phyloP scores from a whole-genome alignment of 2,888 invertebrate genomes.

The Mythimna loreyi region DNA sequence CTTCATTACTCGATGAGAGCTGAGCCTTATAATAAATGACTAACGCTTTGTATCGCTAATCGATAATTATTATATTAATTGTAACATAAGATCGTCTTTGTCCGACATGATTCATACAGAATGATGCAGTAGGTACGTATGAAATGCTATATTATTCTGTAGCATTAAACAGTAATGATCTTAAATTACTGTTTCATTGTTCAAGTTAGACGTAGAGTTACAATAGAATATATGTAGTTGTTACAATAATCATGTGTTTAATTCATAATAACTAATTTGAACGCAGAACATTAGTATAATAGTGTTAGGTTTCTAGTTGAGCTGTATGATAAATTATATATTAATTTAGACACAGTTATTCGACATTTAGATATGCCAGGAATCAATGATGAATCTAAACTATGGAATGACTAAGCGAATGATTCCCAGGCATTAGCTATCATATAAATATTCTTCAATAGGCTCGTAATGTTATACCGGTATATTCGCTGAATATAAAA shows the following conservation, averaged over 20 bases:
- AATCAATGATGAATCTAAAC: not conserved
- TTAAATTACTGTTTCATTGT: slow-evolving; percentile 49
- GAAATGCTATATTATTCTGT: slow-evolving; percentile 44
- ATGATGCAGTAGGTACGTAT: slow-evolving; percentile 41
- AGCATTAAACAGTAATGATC: slow-evolving; percentile 37
- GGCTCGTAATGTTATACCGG: not conserved
- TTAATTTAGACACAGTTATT: not conserved
- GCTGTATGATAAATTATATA: no score
- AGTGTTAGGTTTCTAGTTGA: not conserved
- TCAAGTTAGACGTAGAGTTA: slow-evolving; percentile 22
- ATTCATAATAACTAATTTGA: slow-evolving; percentile 13
- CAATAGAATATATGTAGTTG: slow-evolving; percentile 28
- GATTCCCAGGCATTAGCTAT: not conserved
- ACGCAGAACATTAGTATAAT: not conserved
- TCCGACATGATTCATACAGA: slow-evolving; percentile 67
- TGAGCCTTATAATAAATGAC: slow-evolving; percentile 59
- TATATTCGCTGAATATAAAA: slow-evolving; percentile 35
- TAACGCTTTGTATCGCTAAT: slow-evolving; percentile 69
- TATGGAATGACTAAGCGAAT: not conserved
- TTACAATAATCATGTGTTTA: not conserved
- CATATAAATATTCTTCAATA: slow-evolving; percentile 3
- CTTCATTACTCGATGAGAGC: not conserved
- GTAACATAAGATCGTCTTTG: slow-evolving; percentile 67
- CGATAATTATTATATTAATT: slow-evolving; percentile 73
- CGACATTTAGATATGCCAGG: not conserved